Evolutionary conservation across 2,113 vertebrate species (phyloP).

Genomic region (Daubentonia madagascariensis): DNA sequence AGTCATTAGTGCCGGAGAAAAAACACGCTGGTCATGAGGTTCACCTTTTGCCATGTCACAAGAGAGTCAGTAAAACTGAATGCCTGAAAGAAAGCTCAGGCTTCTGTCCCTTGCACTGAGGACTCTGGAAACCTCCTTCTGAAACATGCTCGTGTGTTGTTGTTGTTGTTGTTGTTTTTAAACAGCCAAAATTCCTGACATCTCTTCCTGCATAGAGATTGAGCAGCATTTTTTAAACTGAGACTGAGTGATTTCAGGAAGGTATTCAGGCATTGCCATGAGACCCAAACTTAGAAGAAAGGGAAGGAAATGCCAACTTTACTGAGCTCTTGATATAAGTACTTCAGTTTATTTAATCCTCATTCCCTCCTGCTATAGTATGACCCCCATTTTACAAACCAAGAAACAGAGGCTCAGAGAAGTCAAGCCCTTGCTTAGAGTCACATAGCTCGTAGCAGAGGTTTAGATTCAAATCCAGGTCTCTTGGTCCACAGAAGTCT

Average conservation of each 20-base stretch:
- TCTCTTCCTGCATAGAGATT: background rate
- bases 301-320: background rate
- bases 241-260: background rate
- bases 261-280: background rate
- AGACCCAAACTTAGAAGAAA: background rate
- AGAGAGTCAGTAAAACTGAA: background rate
- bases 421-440: background rate
- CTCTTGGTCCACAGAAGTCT: background rate
- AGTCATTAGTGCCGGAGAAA: conserved; percentile 19
- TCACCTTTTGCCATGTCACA: background rate
- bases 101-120: background rate
- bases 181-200: background rate
- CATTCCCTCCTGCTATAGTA: too few relatives aligned
- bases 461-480: background rate
- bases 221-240: background rate
- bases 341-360: background rate
- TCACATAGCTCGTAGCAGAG: background rate
- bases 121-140: background rate
- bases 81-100: background rate
- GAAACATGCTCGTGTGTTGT: background rate
- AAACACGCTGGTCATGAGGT: conserved; percentile 18
- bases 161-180: background rate
- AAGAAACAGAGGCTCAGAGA: background rate
- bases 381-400: background rate
- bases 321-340: background rate